Evolutionary conservation across 2,888 invertebrate genomes (phyloP), one percentile per base, ranked within the genome.

Genomic region (Cataglyphis albicans): DNA sequence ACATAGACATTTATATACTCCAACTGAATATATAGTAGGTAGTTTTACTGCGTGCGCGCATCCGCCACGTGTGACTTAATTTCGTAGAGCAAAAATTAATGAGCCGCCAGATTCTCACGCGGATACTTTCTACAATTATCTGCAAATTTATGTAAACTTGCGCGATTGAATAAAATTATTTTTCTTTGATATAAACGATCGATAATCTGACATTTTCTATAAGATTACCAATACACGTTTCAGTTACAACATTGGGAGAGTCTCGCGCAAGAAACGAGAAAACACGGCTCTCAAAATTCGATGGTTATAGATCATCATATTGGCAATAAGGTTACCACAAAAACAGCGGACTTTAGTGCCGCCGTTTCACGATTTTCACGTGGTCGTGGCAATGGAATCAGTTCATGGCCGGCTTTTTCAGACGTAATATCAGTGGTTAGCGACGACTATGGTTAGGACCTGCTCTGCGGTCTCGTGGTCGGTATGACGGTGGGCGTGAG

Each of bases 351-450:
- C 35, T 78, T 70, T 70, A 78, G 78, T 59, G 57, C 80, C 32
- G 52, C 25, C 75, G 85, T 88, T 64, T 57, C 38, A 25, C 44
- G 81, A 65, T n/a, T 57, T 52, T n/a, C n/a, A n/a, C 80, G 82
- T 74, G 67, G 78, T 74, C 83, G 76, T 38, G 57, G 81, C 80
- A 85, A 87, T 82, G 76, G 68, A 85, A 83, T 84, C 87, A 68
- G 74, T 86, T 87, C 85, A 87, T 84, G 91, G 83, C 76, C 85
- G 84, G 86, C 74, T 88, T 88, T 89, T 89, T 91, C 85, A 65
- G 84, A 82, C 82, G 86, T 91, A 91, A 92, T 91, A 89, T 85
- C 88, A 87, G 89, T 87, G 88, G 90, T 90, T 90, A 82, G 89
- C 82, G 84, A 41, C 57, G 59, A 44, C 73, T 65, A 81, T 25